Conservation (phyloP, 2,797 vertebrate species). For the Pangasius mekongensis region DNA sequence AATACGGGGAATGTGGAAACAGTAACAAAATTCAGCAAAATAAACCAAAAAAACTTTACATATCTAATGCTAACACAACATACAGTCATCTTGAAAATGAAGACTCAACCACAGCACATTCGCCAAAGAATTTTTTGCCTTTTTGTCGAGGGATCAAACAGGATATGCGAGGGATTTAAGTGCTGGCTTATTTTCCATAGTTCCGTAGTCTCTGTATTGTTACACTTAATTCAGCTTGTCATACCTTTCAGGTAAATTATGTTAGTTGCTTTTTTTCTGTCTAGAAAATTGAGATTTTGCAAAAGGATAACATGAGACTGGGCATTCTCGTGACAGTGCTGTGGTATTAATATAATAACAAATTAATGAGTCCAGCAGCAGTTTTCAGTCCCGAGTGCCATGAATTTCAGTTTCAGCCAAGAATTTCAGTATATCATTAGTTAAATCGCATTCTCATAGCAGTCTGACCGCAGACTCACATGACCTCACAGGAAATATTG, state of each 20-base stretch:
- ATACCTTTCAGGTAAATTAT: neutral
- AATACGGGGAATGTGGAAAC: neutral
- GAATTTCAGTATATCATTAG: neutral
- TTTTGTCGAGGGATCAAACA: neutral
- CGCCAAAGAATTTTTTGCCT: neutral
- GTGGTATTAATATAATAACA: neutral
- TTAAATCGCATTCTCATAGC: conserved; percentile 5
- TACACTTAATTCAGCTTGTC: neutral
- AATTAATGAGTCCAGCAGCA: neutral
- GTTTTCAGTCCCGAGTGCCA: neutral
- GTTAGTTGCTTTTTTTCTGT: neutral
- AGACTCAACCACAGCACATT: neutral
- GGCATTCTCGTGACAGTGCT: neutral
- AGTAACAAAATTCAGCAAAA: neutral
- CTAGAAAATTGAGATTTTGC: neutral
- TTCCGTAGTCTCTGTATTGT: neutral
- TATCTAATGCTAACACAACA: neutral
- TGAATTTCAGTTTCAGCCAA: neutral
- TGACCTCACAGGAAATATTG: conserved; percentile 13
- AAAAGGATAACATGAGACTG: no score
- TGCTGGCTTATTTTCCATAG: neutral
- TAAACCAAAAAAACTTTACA: neutral
- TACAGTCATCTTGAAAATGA: neutral
- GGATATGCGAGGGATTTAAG: neutral
- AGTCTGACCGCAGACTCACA: conserved; percentile 11